Evolutionary conservation across 2,113 vertebrate species (phyloP).

Genomic region (Drymodes brunneopygia): DNA sequence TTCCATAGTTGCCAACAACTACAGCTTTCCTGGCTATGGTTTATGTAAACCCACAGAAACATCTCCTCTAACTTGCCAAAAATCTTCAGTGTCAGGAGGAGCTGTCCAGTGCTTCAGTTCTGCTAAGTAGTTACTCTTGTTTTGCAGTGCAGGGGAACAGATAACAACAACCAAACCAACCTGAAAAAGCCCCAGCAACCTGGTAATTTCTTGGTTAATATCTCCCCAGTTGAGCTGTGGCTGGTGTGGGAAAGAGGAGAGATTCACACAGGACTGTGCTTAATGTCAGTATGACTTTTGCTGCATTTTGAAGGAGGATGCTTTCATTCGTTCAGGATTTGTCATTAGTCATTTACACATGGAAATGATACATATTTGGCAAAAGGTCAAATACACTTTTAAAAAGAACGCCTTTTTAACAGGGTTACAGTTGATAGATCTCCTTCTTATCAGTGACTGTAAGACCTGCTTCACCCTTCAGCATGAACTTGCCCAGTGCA

Average conservation of each 20-base stretch:
- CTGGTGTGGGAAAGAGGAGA: neutral
- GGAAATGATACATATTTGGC: neutral
- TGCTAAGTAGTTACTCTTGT: neutral
- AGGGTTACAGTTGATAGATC: neutral
- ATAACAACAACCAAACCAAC: neutral
- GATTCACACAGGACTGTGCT: neutral
- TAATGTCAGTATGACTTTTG: neutral
- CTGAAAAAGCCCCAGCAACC: neutral
- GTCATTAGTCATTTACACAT: neutral
- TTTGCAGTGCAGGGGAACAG: neutral
- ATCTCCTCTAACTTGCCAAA: neutral
- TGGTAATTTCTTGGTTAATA: neutral
- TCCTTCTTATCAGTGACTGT: neutral
- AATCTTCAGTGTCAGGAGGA: neutral
- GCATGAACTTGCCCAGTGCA: neutral
- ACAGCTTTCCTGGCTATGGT: neutral
- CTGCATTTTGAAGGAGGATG: neutral
- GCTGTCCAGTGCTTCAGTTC: neutral
- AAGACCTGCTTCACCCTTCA: neutral
- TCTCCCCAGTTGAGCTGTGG: neutral
- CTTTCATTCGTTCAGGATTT: neutral
- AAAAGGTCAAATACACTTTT: neutral
- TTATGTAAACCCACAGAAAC: neutral
- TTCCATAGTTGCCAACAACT: neutral
- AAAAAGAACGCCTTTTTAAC: neutral